These are phyloP conservation scores for Ostrea denselamellosa DNA, from an alignment of 1,140 invertebrate species.

Conservation along the genomic window DNA sequence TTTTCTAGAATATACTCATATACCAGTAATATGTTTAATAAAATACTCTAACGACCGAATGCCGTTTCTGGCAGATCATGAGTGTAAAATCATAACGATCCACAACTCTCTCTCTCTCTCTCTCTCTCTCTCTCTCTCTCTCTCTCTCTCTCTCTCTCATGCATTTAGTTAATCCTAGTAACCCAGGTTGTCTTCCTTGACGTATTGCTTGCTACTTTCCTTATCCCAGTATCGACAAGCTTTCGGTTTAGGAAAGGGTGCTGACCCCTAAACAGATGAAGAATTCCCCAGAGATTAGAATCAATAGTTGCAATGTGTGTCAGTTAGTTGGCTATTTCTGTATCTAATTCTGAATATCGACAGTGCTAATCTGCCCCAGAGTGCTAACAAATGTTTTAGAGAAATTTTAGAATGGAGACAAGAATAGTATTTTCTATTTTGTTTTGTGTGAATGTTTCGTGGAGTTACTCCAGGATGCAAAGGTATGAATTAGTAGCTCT, in stretches of 20 bases:
- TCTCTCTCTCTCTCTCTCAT: constrained; percentile 15
- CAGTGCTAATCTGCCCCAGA: constrained; percentile 24
- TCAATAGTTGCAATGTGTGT: constrained; percentile 18
- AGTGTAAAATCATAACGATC: not conserved
- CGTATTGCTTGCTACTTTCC: not conserved
- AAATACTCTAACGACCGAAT: too few species aligned
- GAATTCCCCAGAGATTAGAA: not conserved
- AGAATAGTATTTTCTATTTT: not conserved
- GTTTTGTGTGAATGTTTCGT: not conserved
- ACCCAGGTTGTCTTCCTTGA: not conserved
- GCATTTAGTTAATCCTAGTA: not conserved
- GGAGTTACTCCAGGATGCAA: constrained; percentile 20
- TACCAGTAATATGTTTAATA: too few species aligned
- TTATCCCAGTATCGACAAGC: constrained; percentile 1
- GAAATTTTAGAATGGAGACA: not conserved
- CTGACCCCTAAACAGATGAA: not conserved
- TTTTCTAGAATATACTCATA: too few species aligned
- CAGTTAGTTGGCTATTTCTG: constrained; percentile 34
- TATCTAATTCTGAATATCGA: constrained; percentile 10
- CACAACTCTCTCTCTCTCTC: not conserved
- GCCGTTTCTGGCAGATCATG: too few species aligned
- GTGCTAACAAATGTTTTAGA: constrained; percentile 10
- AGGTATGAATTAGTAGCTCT: not conserved
- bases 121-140: constrained; percentile 36
- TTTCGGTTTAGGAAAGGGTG: not conserved